Evolutionary conservation across 2,888 invertebrate species (phyloP), one percentile per base, ranked within the genome.

Genomic region (Beris morrisii): DNA sequence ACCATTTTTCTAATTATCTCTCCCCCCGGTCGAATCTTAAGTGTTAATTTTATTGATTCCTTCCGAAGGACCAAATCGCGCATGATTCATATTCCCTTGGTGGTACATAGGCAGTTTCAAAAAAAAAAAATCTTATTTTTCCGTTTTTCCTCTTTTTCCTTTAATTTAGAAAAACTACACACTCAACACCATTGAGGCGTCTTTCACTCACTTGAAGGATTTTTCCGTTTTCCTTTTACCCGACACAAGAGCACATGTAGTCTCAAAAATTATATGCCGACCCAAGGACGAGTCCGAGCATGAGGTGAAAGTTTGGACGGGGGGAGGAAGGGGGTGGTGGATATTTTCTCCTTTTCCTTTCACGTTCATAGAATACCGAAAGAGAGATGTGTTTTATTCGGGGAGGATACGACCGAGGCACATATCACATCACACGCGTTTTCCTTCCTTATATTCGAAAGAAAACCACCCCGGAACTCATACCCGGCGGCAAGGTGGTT

Each of bases 181-280:
- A 54, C 66, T 56, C 69, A 55, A 69, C 64, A 64, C 65, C 66
- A 67, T 30, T 15, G 12, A 63, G 44, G 13, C 58, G 56, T 50
- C 63, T 54, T 56, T 64, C 53, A 67, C 64, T 64, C 67, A 75
- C 76, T 65, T 69, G 69, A 68, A 68, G 58, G 76, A 45, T 58
- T 58, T 46, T 5, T 15, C 12, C 22, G n/a, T 6, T 15, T 9
- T 44, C 22, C 54, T 64, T 52, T 43, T 38, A 45, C 58, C 11
- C 44, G 22, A 61, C 50, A 28, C 32, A 61, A 52, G 50, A 61
- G 38, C 61, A 61, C 61, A 61, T 61, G 61, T 61, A 61, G 50
- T 61, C 61, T 61, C 61, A 61, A 61, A 61, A 61, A 61, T 61
- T 61, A 61, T 61, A 52, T 38, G 50, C 50, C 38, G 52, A 50